Evolutionary conservation across 2,113 vertebrate species (phyloP).

Genomic region (Eulemur macaco): DNA sequence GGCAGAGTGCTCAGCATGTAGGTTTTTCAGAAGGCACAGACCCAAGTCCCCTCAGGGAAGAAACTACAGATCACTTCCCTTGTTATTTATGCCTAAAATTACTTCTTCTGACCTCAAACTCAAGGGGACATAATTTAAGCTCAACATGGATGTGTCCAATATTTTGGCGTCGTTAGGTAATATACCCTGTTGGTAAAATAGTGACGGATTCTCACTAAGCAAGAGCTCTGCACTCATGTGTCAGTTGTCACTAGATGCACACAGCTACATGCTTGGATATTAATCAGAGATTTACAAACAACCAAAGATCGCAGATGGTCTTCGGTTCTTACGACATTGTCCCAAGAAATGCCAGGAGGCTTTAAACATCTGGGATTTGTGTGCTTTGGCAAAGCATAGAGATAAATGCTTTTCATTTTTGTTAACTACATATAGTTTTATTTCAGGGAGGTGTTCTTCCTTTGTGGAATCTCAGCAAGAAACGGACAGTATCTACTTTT

Average conservation of each 20-base stretch:
- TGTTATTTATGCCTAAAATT: background rate
- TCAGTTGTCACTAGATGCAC: background rate
- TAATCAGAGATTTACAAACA: slow-evolving; percentile 40
- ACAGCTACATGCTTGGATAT: background rate
- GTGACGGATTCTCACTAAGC: background rate
- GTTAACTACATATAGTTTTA: slow-evolving; percentile 26
- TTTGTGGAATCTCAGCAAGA: slow-evolving; percentile 70
- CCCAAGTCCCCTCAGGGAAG: background rate
- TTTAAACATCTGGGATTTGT: slow-evolving; percentile 29
- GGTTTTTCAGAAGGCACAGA: background rate
- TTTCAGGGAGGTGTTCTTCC: slow-evolving; percentile 31
- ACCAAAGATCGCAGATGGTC: slow-evolving; percentile 14
- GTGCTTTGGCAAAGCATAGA: slow-evolving; percentile 18
- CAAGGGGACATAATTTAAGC: background rate
- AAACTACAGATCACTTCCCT: background rate
- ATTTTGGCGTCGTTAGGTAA: background rate
- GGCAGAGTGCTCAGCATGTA: background rate
- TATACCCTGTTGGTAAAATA: background rate
- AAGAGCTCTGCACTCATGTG: background rate
- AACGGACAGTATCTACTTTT: slow-evolving; percentile 53
- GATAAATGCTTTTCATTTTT: slow-evolving; percentile 35
- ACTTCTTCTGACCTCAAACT: background rate
- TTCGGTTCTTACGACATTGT: slow-evolving; percentile 44
- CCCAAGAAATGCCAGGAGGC: background rate
- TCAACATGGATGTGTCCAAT: background rate